Base-by-base conservation (phyloP, 2,113 vertebrate genomes). In the Hirundichthys speculiger region DNA sequence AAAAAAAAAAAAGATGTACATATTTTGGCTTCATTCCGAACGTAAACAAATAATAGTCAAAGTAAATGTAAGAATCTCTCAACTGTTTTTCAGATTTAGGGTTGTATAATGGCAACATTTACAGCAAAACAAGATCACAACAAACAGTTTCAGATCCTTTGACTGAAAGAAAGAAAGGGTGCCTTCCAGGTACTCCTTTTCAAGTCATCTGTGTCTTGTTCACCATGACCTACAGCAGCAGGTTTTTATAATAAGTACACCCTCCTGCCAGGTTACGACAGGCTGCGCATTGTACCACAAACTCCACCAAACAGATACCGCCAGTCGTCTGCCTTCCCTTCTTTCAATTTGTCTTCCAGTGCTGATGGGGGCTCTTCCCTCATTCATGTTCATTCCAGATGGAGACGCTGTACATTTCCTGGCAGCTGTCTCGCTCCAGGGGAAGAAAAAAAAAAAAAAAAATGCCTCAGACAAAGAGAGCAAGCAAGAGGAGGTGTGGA, bases 311-410 rank as follows among this genome's bases (percentile, higher is more conserved):
- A 34, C 30, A 34, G 30, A 79, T 40, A 48, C 42, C 41, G 59
- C 50, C 66, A 58, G 59, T 64, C 57, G 56, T 56, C 75, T 59
- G 64, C 30, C 69, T 69, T 60, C 60, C 62, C 58, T 40, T 43
- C 66, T 84, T 66, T 74, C 53, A 80, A 49, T 70, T 72, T 75
- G 71, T 77, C 69, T 80, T 75, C 64, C 38, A 27, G 15, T 5
- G 7, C 72, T 75, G 60, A 86, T 70, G 69, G 79, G n/a, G 82
- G 78, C 83, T 82, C 66, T 82, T 86, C 77, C 73, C 64, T 69
- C 76, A 73, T 91, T 91, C 87, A 91, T 92, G 88, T 89, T 80
- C 78, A 90, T 92, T 90, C 90, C 90, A 91, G 79, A 88, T 88
- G 89, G 77, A 85, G 88, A 82, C 58, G 80, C 86, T 90, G 90